Conservation (phyloP, 1,140 invertebrate species). For the Leptinotarsa lineolata region DNA sequence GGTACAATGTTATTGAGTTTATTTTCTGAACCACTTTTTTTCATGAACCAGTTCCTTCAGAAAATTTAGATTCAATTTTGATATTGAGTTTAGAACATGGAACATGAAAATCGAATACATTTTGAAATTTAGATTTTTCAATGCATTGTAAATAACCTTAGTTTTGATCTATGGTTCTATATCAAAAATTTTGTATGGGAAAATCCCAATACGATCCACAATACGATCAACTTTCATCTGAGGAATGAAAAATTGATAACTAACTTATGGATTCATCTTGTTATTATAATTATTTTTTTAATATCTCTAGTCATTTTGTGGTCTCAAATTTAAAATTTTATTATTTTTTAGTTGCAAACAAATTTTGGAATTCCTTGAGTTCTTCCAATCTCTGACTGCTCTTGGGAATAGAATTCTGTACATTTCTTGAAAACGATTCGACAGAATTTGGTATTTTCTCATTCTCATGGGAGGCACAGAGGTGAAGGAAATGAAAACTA, state of each 20-base stretch:
- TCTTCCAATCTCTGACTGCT: conserved; percentile 43
- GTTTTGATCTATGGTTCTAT: neutral
- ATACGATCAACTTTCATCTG: neutral
- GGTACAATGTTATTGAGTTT: too few relatives aligned
- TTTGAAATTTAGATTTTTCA: neutral
- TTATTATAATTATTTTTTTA: too few relatives aligned
- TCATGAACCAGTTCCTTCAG: neutral
- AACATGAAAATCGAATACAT: neutral
- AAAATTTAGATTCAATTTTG: neutral
- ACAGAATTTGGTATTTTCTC: conserved; percentile 28
- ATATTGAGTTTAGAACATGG: neutral
- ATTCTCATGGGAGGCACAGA: conserved; percentile 30
- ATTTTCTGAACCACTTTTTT: neutral
- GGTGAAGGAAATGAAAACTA: conserved; percentile 24
- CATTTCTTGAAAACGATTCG: conserved; percentile 36
- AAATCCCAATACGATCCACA: neutral
- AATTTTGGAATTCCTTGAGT: conserved; percentile 40
- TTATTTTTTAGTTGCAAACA: neutral
- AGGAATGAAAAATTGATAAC: neutral
- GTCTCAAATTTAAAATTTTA: too few relatives aligned
- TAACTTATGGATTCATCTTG: neutral
- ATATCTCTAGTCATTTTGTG: too few relatives aligned
- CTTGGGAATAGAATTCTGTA: conserved; percentile 43
- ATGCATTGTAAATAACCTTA: neutral
- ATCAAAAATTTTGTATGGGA: neutral